A percentile compares a stretch with the other conserved stretches of the same genome.
phyloP scores from a whole-genome alignment of 2,113 vertebrate species.

The Oreochromis tanganicae region DNA sequence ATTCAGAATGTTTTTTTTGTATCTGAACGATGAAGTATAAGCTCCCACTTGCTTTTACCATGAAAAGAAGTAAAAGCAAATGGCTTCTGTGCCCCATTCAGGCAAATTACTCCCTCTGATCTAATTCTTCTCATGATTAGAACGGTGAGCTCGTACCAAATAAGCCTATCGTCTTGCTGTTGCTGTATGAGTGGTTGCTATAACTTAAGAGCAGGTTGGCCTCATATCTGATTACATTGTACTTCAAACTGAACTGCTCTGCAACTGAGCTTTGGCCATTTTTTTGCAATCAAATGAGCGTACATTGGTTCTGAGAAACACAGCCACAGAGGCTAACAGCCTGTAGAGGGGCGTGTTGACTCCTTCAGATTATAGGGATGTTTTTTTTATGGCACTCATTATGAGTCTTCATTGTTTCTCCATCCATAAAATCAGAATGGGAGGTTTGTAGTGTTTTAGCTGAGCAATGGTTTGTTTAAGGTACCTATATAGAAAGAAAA shows the following conservation, averaged over 20 bases:
- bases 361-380: slow-evolving; percentile 34
- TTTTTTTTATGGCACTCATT: slow-evolving; percentile 12
- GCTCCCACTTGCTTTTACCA: neutral
- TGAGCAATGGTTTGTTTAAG: neutral
- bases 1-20: neutral
- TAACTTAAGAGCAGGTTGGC: neutral
- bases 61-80: neutral
- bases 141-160: slow-evolving; percentile 16
- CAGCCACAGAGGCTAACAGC: slow-evolving; percentile 1
- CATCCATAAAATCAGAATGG: slow-evolving; percentile 24
- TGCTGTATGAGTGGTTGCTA: neutral
- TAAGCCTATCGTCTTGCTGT: neutral
- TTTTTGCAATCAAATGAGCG: slow-evolving; percentile 1
- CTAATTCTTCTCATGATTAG: neutral
- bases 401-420: slow-evolving; percentile 29
- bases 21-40: neutral
- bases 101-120: neutral
- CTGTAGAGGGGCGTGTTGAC: slow-evolving; percentile 5
- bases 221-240: slow-evolving; percentile 32
- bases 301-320: slow-evolving; percentile 36
- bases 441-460: slow-evolving; percentile 5
- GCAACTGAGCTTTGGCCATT: neutral
- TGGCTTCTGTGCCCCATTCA: neutral
- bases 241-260: neutral
- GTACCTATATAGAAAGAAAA: neutral